Evolutionary conservation across 1,140 invertebrate species (phyloP).

Genomic region (Caerostris extrusa): DNA sequence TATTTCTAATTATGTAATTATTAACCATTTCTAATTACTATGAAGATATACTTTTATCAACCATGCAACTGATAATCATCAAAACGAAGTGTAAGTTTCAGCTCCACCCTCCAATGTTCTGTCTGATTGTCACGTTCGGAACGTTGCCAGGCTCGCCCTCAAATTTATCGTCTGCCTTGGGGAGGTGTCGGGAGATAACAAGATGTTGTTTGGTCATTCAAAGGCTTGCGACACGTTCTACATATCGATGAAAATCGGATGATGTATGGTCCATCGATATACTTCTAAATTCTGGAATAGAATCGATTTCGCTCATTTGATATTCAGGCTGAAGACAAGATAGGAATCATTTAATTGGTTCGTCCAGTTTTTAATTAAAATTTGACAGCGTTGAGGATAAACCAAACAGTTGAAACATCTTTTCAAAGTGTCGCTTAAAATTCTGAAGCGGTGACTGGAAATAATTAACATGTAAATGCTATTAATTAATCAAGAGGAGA

Average conservation of each 20-base stretch:
- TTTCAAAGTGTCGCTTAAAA: constrained; percentile 6
- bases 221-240: neutral
- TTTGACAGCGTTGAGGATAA: neutral
- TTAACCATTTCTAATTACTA: too few relatives aligned
- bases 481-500: neutral
- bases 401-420: neutral
- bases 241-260: constrained; percentile 18
- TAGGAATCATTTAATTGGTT: constrained; percentile 36
- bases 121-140: constrained; percentile 15
- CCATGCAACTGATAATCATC: neutral
- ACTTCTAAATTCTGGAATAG: neutral
- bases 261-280: constrained; percentile 15
- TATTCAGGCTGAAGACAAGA: neutral
- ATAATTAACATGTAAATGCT: neutral
- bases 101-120: constrained; percentile 10
- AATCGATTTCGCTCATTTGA: neutral
- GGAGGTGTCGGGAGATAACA: neutral
- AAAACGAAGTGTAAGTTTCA: constrained; percentile 8
- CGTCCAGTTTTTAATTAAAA: constrained; percentile 21
- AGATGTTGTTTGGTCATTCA: neutral
- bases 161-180: constrained; percentile 30
- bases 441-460: neutral
- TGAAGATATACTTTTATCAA: neutral
- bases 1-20: too few relatives aligned
- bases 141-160: neutral